Evolutionary conservation across 2,888 invertebrate species (phyloP).

Genomic region (Linnaemya tessellans): DNA sequence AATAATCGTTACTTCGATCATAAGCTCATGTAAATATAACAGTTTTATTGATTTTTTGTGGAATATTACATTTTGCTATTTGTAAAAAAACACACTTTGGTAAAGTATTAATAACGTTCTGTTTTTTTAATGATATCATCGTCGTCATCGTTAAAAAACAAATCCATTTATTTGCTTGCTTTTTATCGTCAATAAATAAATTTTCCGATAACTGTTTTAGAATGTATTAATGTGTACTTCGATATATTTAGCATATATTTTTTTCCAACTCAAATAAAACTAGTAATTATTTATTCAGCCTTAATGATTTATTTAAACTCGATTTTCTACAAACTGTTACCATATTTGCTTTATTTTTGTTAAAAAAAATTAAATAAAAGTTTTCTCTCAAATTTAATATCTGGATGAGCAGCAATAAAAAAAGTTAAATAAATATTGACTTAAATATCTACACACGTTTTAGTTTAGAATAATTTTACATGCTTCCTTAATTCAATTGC

Average conservation of each 20-base stretch:
- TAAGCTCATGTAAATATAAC: constrained; percentile 1
- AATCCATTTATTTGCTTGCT: constrained; percentile 24
- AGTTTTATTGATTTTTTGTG: neutral
- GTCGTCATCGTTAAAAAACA: neutral
- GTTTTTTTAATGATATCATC: constrained; percentile 28
- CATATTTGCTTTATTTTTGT: constrained; percentile 15
- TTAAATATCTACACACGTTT: neutral
- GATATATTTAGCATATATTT: neutral
- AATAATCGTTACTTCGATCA: constrained; percentile 3
- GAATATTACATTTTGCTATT: neutral
- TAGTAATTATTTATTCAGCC: constrained; percentile 13
- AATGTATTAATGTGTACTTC: neutral
- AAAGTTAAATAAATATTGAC: constrained; percentile 15
- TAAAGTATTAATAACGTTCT: constrained; percentile 7
- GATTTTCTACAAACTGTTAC: neutral
- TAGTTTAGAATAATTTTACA: constrained; percentile 4
- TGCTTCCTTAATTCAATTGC: neutral
- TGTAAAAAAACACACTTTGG: neutral
- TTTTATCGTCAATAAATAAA: constrained; percentile 19
- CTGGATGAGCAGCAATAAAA: neutral
- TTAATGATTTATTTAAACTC: constrained; percentile 8
- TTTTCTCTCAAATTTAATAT: neutral
- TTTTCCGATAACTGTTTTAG: constrained; percentile 12
- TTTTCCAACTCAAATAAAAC: neutral
- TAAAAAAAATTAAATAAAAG: neutral